These are phyloP conservation scores for Pocillopora verrucosa DNA, from an alignment of 64 coral and sea anemone genomes.

Conservation along the genomic window DNA sequence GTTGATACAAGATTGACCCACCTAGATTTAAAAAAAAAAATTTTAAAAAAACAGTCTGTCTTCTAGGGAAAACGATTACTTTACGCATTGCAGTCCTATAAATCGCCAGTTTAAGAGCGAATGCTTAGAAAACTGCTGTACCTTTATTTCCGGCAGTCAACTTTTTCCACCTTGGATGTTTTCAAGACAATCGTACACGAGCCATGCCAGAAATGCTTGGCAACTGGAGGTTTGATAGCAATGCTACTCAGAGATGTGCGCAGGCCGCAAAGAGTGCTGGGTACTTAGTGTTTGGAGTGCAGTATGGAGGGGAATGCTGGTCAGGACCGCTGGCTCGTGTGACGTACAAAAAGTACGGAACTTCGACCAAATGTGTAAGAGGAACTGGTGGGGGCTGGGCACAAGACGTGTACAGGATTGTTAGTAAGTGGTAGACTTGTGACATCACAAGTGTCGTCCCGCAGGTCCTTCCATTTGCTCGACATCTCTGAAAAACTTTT, in stretches of 20 bases:
- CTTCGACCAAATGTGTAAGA: neutral
- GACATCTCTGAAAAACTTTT: neutral
- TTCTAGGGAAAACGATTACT: neutral
- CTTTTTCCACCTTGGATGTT: constrained; percentile 12
- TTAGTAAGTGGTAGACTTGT: constrained; percentile 16
- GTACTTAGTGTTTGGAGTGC: constrained; percentile 31
- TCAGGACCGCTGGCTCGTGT: constrained; percentile 24
- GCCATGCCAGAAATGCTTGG: neutral
- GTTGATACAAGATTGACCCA: too few species aligned
- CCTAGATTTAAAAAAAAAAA: neutral
- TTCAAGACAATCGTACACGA: neutral
- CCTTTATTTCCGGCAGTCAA: neutral
- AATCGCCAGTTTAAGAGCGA: neutral
- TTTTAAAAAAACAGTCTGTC: neutral
- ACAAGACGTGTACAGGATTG: constrained; percentile 17
- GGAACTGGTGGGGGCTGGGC: constrained; percentile 8
- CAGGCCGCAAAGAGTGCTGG: neutral
- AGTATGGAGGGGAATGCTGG: constrained; percentile 21
- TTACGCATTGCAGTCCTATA: neutral
- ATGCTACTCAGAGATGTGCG: constrained; percentile 3
- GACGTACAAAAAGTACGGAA: constrained; percentile 26
- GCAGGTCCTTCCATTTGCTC: neutral
- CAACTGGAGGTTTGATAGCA: neutral
- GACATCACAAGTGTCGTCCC: neutral
- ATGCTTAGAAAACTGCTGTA: neutral